A percentile compares a stretch with the other conserved stretches of the same genome.
These are phyloP conservation scores for Agrotis exclamationis DNA, from an alignment of 2,888 invertebrate genomes.

Conservation along the genomic window DNA sequence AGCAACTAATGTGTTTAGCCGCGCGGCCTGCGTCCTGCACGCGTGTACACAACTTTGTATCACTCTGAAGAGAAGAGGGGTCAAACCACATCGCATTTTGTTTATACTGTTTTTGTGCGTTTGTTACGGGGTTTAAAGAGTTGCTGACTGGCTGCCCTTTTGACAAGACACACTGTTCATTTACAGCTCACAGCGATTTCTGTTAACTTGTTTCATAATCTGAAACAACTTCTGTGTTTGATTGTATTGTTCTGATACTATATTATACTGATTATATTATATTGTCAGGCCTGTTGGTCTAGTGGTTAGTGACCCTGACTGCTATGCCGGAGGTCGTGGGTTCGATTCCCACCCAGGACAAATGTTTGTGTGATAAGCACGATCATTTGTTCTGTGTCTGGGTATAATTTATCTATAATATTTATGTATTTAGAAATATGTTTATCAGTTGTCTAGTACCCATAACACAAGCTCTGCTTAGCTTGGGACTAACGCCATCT, in stretches of 20 bases:
- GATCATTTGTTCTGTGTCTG: too few species aligned
- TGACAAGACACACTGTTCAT: constrained; percentile 14
- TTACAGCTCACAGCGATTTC: constrained; percentile 11
- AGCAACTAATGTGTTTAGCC: constrained; percentile 64
- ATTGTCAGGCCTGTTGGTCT: too few species aligned
- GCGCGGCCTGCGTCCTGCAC: constrained; percentile 36
- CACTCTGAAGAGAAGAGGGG: constrained; percentile 39
- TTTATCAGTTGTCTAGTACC: too few species aligned
- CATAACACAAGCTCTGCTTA: too few species aligned
- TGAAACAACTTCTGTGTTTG: neutral
- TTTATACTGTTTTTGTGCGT: constrained; percentile 39
- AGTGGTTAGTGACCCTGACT: too few species aligned
- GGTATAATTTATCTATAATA: too few species aligned
- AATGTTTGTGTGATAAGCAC: too few species aligned
- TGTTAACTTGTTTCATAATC: neutral
- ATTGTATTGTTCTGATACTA: neutral
- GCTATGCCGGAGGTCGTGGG: too few species aligned
- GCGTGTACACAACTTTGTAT: constrained; percentile 51
- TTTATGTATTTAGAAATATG: too few species aligned
- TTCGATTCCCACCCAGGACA: too few species aligned
- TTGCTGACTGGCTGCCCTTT: neutral
- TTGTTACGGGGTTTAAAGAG: constrained; percentile 16
- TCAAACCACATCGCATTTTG: constrained; percentile 40
- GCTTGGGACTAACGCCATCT: too few species aligned
- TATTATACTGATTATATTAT: too few species aligned